phyloP scores from a whole-genome alignment of 2,113 vertebrate genomes.

The Laticauda colubrina region DNA sequence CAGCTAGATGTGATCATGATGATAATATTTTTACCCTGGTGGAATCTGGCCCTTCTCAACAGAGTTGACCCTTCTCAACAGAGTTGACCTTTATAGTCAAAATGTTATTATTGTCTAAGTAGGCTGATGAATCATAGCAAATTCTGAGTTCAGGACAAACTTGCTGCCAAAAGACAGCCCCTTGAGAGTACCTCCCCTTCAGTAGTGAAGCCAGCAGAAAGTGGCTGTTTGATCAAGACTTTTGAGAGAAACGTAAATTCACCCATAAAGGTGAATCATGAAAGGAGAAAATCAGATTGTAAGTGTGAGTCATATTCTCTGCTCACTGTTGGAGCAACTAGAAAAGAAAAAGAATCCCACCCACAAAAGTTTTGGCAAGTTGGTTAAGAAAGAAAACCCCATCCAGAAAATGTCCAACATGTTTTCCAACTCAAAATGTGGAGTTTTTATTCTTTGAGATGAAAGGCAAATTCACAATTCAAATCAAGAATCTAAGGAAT shows the following conservation, averaged over 20 bases:
- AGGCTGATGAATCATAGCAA: constrained; percentile 51
- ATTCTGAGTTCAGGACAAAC: constrained; percentile 40
- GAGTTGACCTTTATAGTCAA: constrained; percentile 51
- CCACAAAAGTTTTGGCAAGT: neutral
- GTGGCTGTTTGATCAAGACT: constrained; percentile 5
- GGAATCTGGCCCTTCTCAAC: constrained; percentile 25
- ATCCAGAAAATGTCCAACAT: neutral
- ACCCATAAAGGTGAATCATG: constrained; percentile 29
- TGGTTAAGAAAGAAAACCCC: neutral
- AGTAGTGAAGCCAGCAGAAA: constrained; percentile 40
- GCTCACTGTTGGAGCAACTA: neutral
- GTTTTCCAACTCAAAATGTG: neutral
- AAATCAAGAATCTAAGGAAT: neutral
- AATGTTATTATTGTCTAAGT: constrained; percentile 23
- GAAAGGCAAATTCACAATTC: neutral
- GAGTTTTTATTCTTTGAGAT: neutral
- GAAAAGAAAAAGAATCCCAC: constrained; percentile 25
- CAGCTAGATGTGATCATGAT: neutral
- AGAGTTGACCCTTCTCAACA: constrained; percentile 45
- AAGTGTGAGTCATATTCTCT: constrained; percentile 16
- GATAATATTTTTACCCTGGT: constrained; percentile 16
- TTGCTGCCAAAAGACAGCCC: constrained; percentile 45
- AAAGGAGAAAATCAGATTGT: constrained; percentile 18
- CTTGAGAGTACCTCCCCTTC: constrained; percentile 30
- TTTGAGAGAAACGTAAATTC: constrained; percentile 12